Base-by-base conservation (phyloP, 1,140 invertebrate species). In the Lysiphlebus fabarum region DNA sequence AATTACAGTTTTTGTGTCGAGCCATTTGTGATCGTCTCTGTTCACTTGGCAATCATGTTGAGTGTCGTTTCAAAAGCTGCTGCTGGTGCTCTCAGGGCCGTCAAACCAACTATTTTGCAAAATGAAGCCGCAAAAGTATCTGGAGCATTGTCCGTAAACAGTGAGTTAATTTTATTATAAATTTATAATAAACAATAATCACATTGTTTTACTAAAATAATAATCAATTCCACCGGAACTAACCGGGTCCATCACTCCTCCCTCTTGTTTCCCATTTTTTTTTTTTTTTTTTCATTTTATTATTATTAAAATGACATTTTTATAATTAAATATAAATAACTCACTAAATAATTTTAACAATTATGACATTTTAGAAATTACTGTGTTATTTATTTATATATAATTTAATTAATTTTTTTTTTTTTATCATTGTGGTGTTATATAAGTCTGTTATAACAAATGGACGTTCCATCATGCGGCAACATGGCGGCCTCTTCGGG, bases 1-100 rank as follows among this genome's bases (percentile, higher is more conserved):
- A 33, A 6, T 33, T n/a, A 9, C 11, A 49, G 12, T 49, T 33
- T 26, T 6, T 36, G 26, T 33, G 47, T 33, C 8, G n/a, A 42
- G 6, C 47, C 3, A 33, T 71, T 72, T 68, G 17, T 69, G 71
- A 66, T 72, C 62, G 55, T 61, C 55, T 61, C 56, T 69, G 67
- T 66, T 78, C 72, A 71, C 67, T 77, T 70, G 69, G 73, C 74
- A 78, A 84, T 81, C 79, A 87, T 87, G 83, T 83, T 87, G 78
- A 84, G 81, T 66, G 83, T 81, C 65, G 80, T 86, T 63, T 78
- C 82, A 64, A 82, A 83, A 71, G 82, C 82, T 65, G 83, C 83
- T 73, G 72, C 79, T 64, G 82, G 84, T 57, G 81, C 82, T 69
- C 73, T 86, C 54, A 84, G 82, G 76, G 79, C 78, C 63, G 78